phyloP scores from a whole-genome alignment of 2,797 vertebrate species.

The Dendrocincla fuliginosa region DNA sequence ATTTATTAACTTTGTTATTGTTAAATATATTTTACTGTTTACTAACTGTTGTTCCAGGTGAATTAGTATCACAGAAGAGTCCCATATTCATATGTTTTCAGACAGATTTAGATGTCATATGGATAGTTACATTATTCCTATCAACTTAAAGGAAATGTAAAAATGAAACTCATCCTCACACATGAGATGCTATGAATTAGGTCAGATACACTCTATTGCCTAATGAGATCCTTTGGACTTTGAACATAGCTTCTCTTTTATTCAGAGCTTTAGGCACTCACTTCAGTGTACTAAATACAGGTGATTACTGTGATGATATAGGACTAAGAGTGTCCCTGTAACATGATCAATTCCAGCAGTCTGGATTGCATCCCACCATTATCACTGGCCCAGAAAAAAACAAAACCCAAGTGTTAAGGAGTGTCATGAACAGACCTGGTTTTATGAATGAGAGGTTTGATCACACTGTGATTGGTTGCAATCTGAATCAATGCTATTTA shows the following conservation, averaged over 20 bases:
- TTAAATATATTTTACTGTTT: not conserved
- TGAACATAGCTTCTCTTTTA: not conserved
- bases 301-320: not conserved
- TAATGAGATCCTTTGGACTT: not conserved
- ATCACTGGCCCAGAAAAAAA: not conserved
- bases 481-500: not conserved
- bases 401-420: not conserved
- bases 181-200: not conserved
- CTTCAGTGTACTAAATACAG: not conserved
- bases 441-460: not conserved
- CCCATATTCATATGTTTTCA: not conserved
- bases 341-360: rapidly evolving
- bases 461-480: not conserved
- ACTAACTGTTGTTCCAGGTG: not conserved
- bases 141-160: not conserved
- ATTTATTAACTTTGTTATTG: not conserved
- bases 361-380: not conserved
- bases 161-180: not conserved
- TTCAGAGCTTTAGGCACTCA: not conserved
- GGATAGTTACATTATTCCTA: not conserved
- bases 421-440: not conserved
- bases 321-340: not conserved
- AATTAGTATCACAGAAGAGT: not conserved
- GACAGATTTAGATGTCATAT: not conserved
- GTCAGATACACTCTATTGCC: not conserved